A percentile compares a stretch with the other conserved stretches of the same genome.
These are phyloP conservation scores for Aricia agestis DNA, from an alignment of 1,140 invertebrate species.

Conservation along the genomic window DNA sequence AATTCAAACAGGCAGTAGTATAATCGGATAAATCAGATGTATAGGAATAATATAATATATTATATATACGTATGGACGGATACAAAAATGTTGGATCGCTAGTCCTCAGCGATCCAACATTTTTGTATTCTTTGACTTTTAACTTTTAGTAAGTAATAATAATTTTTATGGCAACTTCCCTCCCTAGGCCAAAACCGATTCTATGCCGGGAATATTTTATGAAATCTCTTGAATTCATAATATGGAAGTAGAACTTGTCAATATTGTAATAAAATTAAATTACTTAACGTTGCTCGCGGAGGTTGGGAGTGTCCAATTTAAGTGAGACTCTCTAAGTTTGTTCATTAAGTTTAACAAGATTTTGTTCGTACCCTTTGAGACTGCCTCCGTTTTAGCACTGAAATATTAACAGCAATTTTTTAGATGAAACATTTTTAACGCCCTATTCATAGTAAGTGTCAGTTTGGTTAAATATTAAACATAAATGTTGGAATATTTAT, in stretches of 20 bases:
- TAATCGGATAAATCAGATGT: too few species aligned
- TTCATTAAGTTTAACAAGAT: constrained; percentile 66
- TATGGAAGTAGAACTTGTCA: constrained; percentile 29
- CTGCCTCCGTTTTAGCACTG: constrained; percentile 29
- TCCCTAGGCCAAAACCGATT: too few species aligned
- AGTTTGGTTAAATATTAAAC: too few species aligned
- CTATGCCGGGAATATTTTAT: neutral
- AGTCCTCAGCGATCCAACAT: too few species aligned
- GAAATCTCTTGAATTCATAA: constrained; percentile 13
- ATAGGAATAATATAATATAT: too few species aligned
- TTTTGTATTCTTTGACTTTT: too few species aligned
- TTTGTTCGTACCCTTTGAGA: constrained; percentile 56
- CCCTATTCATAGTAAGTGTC: constrained; percentile 10
- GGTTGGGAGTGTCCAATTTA: constrained; percentile 52
- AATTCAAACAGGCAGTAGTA: too few species aligned
- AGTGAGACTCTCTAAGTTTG: constrained; percentile 53
- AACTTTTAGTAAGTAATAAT: too few species aligned
- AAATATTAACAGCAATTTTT: constrained; percentile 49
- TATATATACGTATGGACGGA: too few species aligned
- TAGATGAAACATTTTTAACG: constrained; percentile 30
- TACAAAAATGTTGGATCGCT: too few species aligned
- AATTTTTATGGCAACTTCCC: too few species aligned
- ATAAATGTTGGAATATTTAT: too few species aligned
- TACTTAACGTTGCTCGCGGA: constrained; percentile 32
- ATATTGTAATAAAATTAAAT: constrained; percentile 41